Evolutionary conservation across 2,888 invertebrate genomes (phyloP).

Genomic region (Shargacucullia verbasci): DNA sequence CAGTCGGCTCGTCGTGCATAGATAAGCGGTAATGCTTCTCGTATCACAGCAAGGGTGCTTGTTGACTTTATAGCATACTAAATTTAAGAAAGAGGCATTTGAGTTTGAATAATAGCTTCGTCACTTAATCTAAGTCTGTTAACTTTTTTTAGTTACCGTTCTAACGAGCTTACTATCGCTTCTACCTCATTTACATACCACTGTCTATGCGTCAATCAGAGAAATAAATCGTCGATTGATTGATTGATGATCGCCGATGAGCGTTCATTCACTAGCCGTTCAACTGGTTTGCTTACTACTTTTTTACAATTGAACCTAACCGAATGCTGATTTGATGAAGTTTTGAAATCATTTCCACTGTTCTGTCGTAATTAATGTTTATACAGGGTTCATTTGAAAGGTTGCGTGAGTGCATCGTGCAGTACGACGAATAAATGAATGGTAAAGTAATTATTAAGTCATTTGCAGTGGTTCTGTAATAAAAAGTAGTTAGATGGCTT

Average conservation of each 20-base stretch:
- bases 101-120: conserved; percentile 71
- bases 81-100: conserved; percentile 67
- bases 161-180: conserved; percentile 56
- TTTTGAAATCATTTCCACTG: conserved; percentile 47
- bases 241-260: conserved; percentile 78
- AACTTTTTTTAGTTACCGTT: conserved; percentile 36
- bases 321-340: conserved; percentile 43
- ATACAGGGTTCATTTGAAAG: conserved; percentile 32
- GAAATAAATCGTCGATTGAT: conserved; percentile 77
- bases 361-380: conserved; percentile 43
- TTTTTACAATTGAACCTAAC: conserved; percentile 52
- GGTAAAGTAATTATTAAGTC: no score
- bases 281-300: conserved; percentile 49
- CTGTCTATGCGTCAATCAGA: conserved; percentile 86
- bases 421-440: no score
- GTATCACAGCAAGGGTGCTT: conserved; percentile 69
- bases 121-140: conserved; percentile 54
- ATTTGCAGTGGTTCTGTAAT: no score
- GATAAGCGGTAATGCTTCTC: conserved; percentile 81
- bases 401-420: conserved; percentile 8
- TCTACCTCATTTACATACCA: conserved; percentile 81
- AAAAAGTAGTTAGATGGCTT: no score
- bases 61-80: conserved; percentile 79
- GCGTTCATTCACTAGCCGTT: conserved; percentile 68
- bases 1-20: conserved; percentile 76